Conservation (phyloP, 1,140 invertebrate species). For the Bicyclus anynana region DNA sequence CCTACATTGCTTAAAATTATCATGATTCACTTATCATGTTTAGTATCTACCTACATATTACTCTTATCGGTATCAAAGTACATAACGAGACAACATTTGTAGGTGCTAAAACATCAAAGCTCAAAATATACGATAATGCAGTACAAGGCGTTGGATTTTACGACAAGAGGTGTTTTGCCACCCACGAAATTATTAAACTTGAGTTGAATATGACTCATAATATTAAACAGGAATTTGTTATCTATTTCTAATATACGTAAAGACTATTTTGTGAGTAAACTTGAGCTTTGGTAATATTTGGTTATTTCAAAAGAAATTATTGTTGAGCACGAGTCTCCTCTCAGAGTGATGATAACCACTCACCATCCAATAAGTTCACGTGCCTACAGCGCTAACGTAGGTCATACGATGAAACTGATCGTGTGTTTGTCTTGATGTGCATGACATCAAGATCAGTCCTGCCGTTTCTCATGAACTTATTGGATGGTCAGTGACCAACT, state of each 20-base stretch:
- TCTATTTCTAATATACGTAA: background rate
- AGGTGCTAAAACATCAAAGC: conserved; percentile 12
- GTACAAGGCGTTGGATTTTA: conserved; percentile 1
- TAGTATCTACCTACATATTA: conserved; percentile 1
- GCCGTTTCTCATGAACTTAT: too few species aligned
- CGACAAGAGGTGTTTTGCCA: conserved; percentile 3
- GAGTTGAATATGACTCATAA: conserved; percentile 20
- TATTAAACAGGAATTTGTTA: background rate
- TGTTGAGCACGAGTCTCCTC: too few species aligned
- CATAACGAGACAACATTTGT: conserved; percentile 7
- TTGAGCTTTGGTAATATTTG: background rate
- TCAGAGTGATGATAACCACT: too few species aligned
- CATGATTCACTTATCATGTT: background rate
- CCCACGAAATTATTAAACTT: conserved; percentile 21
- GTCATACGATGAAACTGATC: too few species aligned
- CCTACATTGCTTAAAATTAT: background rate
- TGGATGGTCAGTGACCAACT: too few species aligned
- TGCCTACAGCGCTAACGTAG: too few species aligned
- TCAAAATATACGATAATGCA: background rate
- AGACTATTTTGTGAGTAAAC: background rate
- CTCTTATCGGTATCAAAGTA: conserved; percentile 7
- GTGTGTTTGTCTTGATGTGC: too few species aligned
- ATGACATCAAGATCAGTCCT: too few species aligned
- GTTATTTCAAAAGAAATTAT: background rate
- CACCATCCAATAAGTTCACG: too few species aligned